Base-by-base conservation (phyloP, 2,113 vertebrate species). In the Mustela nigripes region DNA sequence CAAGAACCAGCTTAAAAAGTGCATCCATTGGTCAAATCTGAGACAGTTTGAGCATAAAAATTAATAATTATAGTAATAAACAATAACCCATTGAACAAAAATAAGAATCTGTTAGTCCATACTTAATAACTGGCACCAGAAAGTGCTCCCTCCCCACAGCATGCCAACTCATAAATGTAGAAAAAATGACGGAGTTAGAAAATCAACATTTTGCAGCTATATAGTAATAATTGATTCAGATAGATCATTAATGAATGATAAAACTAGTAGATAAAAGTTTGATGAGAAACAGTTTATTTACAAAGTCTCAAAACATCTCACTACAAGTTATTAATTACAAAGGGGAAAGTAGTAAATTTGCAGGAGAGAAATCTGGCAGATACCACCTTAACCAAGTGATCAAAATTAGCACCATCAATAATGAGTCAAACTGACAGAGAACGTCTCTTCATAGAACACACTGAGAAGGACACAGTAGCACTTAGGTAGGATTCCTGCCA, bases 181-280 rank as follows among this genome's bases (percentile, higher is more conserved):
- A 21, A 26, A 84, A 83, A 63, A 88, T 71, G 26, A 82, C 48
- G 42, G 67, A 71, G 69, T 67, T 88, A 79, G 62, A 87, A 91
- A 67, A 96, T 76, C 50, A 83, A 71, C n/a, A 71, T 82, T 91
- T 83, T 88, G 56, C 36, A 92, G 48, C 42, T 22, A 45, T 56
- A 82, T 15, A 71, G 56, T 80, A 84, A 85, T 48, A 65, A 88
- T 6, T 62, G 69, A 92, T 71, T 89, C 26, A 89, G 36, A 56
- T 83, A 94, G n/a, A 33, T 81, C 28, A 82, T 69, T 71, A 95
- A 86, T 91, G 74, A 91, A 82, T 62, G 39, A 83, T 33, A 97
- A 89, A 95, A 81, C 39, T 62, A 91, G 69, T 78, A n/a, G 33
- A 50, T 50, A 69, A 76, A 93, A 82, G 48, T 83, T 88, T 83